Conservation (phyloP, 64 coral and sea anemone genomes). For the Platygyra sinensis region DNA sequence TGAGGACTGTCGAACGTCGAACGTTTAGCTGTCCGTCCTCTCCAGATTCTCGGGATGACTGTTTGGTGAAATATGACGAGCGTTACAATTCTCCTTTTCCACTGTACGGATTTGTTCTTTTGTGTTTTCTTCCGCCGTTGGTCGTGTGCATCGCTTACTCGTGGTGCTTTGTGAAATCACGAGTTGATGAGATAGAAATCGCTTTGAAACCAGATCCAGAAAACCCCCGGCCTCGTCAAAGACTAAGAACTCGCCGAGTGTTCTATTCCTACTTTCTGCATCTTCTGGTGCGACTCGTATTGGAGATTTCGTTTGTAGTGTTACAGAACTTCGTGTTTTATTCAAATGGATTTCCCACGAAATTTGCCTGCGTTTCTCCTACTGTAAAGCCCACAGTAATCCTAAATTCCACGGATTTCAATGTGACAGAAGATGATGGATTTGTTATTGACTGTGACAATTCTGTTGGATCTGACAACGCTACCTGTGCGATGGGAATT, state of each 20-base stretch:
- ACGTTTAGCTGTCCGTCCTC: conserved; percentile 26
- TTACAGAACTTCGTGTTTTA: conserved; percentile 39
- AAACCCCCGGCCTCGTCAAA: not conserved
- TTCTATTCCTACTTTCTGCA: conserved; percentile 40
- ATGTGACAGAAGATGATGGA: not conserved
- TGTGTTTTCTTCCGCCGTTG: not conserved
- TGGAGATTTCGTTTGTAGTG: conserved; percentile 20
- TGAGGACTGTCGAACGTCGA: conserved; percentile 6
- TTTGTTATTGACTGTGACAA: conserved; percentile 10
- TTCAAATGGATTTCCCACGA: conserved; percentile 22
- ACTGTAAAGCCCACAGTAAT: not conserved
- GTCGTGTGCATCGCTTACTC: conserved; percentile 30
- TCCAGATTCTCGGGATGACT: not conserved
- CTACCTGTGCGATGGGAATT: not conserved
- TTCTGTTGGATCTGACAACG: conserved; percentile 24
- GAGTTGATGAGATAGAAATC: conserved; percentile 50
- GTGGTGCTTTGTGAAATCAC: conserved; percentile 13
- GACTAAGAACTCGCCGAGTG: conserved; percentile 18
- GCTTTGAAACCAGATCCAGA: not conserved
- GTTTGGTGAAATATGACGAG: conserved; percentile 28
- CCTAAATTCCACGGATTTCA: not conserved
- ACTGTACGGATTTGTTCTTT: conserved; percentile 29
- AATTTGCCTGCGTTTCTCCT: conserved; percentile 1
- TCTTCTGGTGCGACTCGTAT: conserved; percentile 6
- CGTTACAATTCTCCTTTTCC: conserved; percentile 24